Base-by-base conservation (phyloP, 1,140 invertebrate species). In the Anoplolepis gracilipes region DNA sequence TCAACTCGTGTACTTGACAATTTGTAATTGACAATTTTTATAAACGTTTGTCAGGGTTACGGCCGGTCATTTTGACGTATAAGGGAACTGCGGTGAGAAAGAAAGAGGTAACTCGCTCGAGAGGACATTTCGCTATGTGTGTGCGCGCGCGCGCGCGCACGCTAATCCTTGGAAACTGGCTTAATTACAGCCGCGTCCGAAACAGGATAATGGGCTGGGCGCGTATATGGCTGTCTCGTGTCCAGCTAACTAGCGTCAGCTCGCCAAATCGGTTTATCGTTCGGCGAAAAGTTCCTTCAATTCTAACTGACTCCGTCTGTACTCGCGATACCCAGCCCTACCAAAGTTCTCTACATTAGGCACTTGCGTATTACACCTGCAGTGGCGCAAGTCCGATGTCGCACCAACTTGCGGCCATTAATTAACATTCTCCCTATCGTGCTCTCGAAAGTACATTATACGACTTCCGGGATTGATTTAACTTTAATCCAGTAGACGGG, bases 191-290 rank as follows among this genome's bases (percentile, higher is more conserved):
- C 64, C 87, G 84, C 90, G 78, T 84, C 88, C 75, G 88, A 88
- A 92, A 93, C 85, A 86, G 88, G 92, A 93, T 93, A 93, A 93
- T 89, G 90, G 88, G 85, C 72, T 69, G 70, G 70, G 55, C 87
- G 73, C 87, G 81, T 90, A 91, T 93, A 94, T 94, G 93, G 93
- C 88, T 90, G 87, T 94, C 88, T 79, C 91, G 88, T 94, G 94
- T 94, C 90, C 87, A 85, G 79, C 91, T 94, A 94, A 95, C 92
- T 94, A 92, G 88, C 90, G 85, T 59, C 82, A 78, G 76, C 84
- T 90, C 90, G 89, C 90, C 88, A 94, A 94, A 94, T 95, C 91
- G 89, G 91, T 93, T 95, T 95, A 95, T 84, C 90, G 91, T 89
- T 88, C 84, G 78, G 61, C 79, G 85, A 89, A 93, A 93, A 93